Percentiles rank a stretch among this genome's conserved stretches.
Evolutionary conservation across 2,797 vertebrate species (phyloP).

Genomic region (Diplodus puntazzo): DNA sequence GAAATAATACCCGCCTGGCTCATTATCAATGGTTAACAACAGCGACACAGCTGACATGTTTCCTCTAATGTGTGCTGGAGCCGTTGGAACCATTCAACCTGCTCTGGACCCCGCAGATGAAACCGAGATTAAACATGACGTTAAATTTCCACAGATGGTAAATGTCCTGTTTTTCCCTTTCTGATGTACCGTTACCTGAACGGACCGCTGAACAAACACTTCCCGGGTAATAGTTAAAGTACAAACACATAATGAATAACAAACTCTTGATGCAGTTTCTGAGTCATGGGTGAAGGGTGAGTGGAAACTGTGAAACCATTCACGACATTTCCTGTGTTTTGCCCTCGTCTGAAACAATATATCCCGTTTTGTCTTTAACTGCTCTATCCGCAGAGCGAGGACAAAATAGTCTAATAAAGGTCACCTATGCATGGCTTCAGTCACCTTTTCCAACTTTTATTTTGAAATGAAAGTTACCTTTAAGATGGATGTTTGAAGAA

Average conservation of each 20-base stretch:
- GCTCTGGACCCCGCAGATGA: slow-evolving; percentile 27
- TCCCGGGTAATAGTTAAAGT: neutral
- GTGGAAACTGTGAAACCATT: slow-evolving; percentile 20
- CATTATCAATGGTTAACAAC: slow-evolving; percentile 47
- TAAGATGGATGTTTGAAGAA: neutral
- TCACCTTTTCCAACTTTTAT: neutral
- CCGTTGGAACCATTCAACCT: neutral
- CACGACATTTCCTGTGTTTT: neutral
- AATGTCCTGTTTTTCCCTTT: slow-evolving; percentile 22
- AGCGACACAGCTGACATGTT: slow-evolving; percentile 20
- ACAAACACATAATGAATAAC: slow-evolving; percentile 1
- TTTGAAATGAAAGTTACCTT: neutral
- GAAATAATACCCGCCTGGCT: slow-evolving; percentile 49
- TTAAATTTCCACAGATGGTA: slow-evolving; percentile 25
- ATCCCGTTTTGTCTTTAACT: neutral
- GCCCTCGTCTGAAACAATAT: slow-evolving; percentile 7
- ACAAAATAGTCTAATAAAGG: neutral
- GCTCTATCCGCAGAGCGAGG: neutral
- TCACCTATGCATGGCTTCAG: neutral
- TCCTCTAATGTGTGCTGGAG: slow-evolving; percentile 4
- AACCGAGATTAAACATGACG: slow-evolving; percentile 22
- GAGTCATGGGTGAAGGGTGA: slow-evolving; percentile 29
- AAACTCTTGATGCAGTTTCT: slow-evolving; percentile 6
- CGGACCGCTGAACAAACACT: slow-evolving; percentile 41
- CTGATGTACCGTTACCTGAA: slow-evolving; percentile 22